A percentile compares a stretch with the other conserved stretches of the same genome.
phyloP scores from a whole-genome alignment of 2,113 vertebrate species.

The Bubo blakistoni region DNA sequence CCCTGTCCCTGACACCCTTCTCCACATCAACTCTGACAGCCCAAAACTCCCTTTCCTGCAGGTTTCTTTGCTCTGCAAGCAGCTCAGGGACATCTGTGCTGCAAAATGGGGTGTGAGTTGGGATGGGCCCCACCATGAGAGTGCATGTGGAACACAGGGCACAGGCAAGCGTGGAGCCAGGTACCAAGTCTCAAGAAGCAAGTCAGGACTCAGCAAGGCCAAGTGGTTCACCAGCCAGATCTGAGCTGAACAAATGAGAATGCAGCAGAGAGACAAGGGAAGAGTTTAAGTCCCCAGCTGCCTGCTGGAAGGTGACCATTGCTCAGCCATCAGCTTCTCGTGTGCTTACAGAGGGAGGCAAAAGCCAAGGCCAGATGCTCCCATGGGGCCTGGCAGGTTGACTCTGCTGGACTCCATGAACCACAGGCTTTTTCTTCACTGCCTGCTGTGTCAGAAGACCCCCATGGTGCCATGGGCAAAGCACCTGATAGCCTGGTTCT shows the following conservation, averaged over 20 bases:
- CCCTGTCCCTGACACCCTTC: neutral
- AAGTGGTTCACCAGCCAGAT: neutral
- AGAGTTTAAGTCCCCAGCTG: neutral
- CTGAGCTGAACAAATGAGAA: neutral
- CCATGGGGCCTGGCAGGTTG: neutral
- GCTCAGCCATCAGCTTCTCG: neutral
- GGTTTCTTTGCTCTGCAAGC: neutral
- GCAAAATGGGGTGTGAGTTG: neutral
- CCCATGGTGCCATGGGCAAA: neutral
- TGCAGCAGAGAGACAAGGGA: neutral
- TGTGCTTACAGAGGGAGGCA: neutral
- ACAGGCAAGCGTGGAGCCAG: fast-evolving
- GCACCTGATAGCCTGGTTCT: neutral
- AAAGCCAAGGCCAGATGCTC: neutral
- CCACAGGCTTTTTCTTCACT: neutral
- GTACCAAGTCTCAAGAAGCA: neutral
- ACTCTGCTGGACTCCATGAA: neutral
- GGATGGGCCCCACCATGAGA: neutral
- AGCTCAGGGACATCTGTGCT: neutral
- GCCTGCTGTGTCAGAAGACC: neutral
- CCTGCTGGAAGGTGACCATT: neutral
- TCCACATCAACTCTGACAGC: neutral
- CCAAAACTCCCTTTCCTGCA: neutral
- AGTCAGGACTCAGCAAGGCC: neutral
- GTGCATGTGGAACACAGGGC: neutral